Percentiles rank a stretch among this genome's conserved stretches.
Evolutionary conservation across 2,797 vertebrate species (phyloP).

Genomic region (Oceanodroma leucorhoa): DNA sequence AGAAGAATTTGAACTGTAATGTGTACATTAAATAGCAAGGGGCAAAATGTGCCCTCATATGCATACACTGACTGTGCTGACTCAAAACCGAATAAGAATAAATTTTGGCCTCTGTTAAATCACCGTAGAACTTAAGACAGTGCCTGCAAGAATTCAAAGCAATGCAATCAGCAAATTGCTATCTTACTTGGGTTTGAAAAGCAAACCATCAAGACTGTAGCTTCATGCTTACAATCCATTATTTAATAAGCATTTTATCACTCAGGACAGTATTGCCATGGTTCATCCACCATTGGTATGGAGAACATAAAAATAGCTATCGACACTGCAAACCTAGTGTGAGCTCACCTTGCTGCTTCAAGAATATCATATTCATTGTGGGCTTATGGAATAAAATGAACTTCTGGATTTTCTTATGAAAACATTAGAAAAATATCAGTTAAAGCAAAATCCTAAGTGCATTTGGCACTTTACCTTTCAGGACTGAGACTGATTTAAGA

Average conservation of each 20-base stretch:
- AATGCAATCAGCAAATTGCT: not conserved
- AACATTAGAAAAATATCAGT: not conserved
- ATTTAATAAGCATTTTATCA: not conserved
- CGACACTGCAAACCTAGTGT: not conserved
- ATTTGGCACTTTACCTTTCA: not conserved
- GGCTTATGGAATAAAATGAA: not conserved
- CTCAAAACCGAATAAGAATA: not conserved
- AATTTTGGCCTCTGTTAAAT: not conserved
- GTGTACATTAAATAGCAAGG: not conserved
- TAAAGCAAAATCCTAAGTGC: not conserved
- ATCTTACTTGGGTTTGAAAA: not conserved
- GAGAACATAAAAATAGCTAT: not conserved
- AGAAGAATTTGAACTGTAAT: not conserved
- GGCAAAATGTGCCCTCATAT: not conserved
- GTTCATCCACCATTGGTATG: not conserved
- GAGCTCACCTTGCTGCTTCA: not conserved
- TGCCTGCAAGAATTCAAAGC: not conserved
- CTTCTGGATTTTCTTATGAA: not conserved
- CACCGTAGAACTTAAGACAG: not conserved
- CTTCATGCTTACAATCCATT: not conserved
- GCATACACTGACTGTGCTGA: not conserved
- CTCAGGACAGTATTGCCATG: not conserved
- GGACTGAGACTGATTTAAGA: not conserved
- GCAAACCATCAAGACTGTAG: not conserved
- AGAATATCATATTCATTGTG: not conserved